Base-by-base conservation (phyloP, 2,888 invertebrate species). In the Euclidia mi region DNA sequence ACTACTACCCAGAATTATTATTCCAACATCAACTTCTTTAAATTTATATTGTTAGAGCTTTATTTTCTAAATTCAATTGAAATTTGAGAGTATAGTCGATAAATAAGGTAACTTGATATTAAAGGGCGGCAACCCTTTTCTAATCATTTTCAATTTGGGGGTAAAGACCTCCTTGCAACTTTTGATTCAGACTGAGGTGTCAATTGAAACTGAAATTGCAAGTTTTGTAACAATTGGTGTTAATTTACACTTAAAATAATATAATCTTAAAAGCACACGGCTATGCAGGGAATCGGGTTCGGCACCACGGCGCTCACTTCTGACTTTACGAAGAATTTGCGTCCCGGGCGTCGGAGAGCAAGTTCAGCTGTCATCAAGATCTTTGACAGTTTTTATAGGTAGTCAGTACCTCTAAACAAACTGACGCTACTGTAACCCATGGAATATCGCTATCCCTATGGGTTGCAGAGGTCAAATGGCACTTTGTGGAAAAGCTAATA, bases 11-110 rank as follows among this genome's bases (percentile, higher is more conserved):
- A 34, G 57, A 67, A 57, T 50, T 25, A n/a, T n/a, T n/a, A 14
- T 28, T 7, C 41, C 15, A 60, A 35, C 43, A 45, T 56, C 34
- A 63, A 76, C 63, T 11, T 11, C 12, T 72, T 51, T 59, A 57
- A 61, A 56, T 57, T 63, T 52, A 60, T 51, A 64, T 56, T 64
- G 50, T 70, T 72, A 60, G 60, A 49, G 47, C 62, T 69, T 61
- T 55, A 59, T 52, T 68, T 68, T 66, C 40, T 45, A 41, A 59
- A 67, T 62, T 69, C 65, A 31, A 63, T 67, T 67, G 72, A 75
- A 56, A 71, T 64, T 59, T 53, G 61, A 77, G 67, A 77, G 42
- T 51, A 42, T 32, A 38, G 49, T 44, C 50, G 15, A 28, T 42
- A 62, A 68, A 63, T 66, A 51, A 52, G 51, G 75, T 71, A 67